A percentile compares a stretch with the other conserved stretches of the same genome.
These are phyloP conservation scores for Crocuta crocuta DNA, from an alignment of 2,113 vertebrate species.

Conservation along the genomic window DNA sequence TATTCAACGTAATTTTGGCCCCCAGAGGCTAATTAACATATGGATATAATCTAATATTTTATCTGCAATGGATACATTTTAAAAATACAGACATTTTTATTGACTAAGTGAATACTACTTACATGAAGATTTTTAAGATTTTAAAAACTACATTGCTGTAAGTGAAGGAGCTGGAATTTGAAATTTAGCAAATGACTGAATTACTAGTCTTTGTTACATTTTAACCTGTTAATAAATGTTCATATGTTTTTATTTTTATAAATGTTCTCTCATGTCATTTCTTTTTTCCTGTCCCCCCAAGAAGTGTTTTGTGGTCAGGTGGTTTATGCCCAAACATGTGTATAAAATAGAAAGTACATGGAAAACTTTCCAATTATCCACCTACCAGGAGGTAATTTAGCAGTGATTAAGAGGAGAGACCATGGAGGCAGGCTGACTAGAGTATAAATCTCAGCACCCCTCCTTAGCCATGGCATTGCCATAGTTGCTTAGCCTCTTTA, in stretches of 20 bases:
- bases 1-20: not conserved
- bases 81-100: not conserved
- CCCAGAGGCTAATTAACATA: not conserved
- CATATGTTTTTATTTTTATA: conserved; percentile 15
- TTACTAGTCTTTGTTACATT: not conserved
- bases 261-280: not conserved
- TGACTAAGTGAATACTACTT: not conserved
- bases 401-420: not conserved
- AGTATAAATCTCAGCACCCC: not conserved
- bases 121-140: conserved; percentile 3
- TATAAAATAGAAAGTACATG: not conserved
- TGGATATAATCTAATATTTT: not conserved
- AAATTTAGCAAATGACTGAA: not conserved
- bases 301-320: not conserved
- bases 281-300: accelerated
- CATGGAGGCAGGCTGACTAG: not conserved
- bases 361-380: not conserved
- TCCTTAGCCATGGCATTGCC: not conserved
- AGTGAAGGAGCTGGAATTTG: conserved; percentile 30
- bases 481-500: not conserved
- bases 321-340: not conserved
- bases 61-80: not conserved
- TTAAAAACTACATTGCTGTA: not conserved
- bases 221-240: not conserved
- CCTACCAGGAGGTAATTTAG: not conserved